Evolutionary conservation across 2,888 invertebrate genomes (phyloP).

Genomic region (Latheticus oryzae): DNA sequence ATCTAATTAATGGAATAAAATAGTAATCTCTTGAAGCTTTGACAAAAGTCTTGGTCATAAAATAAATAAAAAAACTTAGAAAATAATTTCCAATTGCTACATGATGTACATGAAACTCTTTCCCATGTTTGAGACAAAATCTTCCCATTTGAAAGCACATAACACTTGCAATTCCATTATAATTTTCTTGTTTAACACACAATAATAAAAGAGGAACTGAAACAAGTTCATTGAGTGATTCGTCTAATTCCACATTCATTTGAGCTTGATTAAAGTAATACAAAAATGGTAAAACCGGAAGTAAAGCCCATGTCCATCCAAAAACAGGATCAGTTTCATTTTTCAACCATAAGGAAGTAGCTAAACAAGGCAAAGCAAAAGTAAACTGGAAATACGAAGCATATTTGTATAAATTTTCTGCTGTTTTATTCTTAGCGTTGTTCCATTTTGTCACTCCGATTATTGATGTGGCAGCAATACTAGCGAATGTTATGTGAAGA

Average conservation of each 20-base stretch:
- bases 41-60: neutral
- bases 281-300: conserved; percentile 6
- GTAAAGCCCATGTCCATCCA: neutral
- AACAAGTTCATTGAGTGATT: conserved; percentile 1
- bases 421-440: neutral
- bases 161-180: neutral
- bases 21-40: no score
- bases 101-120: conserved; percentile 1
- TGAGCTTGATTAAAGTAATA: neutral
- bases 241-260: neutral
- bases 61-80: conserved; percentile 1
- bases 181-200: conserved; percentile 1
- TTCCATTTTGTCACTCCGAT: conserved; percentile 2
- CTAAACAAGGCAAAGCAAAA: conserved; percentile 1
- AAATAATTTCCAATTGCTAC: neutral
- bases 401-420: conserved; percentile 3
- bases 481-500: neutral
- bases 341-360: conserved; percentile 2
- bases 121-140: conserved; percentile 11
- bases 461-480: neutral
- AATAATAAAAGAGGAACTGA: neutral
- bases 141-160: neutral
- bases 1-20: no score
- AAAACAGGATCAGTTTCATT: neutral
- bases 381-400: conserved; percentile 6